Evolutionary conservation across 2,888 invertebrate species (phyloP).

Genomic region (Lochmaea crataegi): DNA sequence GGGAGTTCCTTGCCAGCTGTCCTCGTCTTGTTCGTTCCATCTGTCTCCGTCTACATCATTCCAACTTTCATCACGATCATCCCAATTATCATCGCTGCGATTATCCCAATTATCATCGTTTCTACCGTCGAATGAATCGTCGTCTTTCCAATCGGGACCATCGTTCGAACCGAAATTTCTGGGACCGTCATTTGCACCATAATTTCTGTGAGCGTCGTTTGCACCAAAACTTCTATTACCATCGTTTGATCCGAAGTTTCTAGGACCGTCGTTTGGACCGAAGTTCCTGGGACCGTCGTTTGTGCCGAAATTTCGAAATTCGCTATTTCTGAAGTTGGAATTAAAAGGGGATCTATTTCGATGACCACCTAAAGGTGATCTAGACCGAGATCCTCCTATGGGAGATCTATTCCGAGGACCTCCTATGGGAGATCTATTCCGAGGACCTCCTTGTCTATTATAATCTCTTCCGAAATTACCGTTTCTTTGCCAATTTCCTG

Average conservation of each 20-base stretch:
- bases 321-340: constrained; percentile 35
- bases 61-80: constrained; percentile 25
- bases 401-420: constrained; percentile 18
- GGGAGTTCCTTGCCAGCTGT: constrained; percentile 23
- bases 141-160: constrained; percentile 16
- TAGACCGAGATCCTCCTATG: background rate
- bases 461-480: constrained; percentile 55
- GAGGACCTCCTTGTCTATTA: constrained; percentile 27
- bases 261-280: constrained; percentile 6
- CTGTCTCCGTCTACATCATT: constrained; percentile 18
- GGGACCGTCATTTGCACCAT: constrained; percentile 4
- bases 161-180: constrained; percentile 21
- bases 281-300: constrained; percentile 19
- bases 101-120: constrained; percentile 25
- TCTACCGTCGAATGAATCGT: constrained; percentile 8
- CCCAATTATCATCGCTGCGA: constrained; percentile 30
- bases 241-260: background rate
- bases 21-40: constrained; percentile 34
- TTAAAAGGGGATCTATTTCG: too few species aligned
- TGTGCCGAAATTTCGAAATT: constrained; percentile 24
- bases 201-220: background rate
- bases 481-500: constrained; percentile 63
- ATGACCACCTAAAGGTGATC: constrained; percentile 13
- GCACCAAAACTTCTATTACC: background rate
- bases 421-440: background rate